Base-by-base conservation (phyloP, 2,797 vertebrate species). In the Distichodus sexfasciatus region DNA sequence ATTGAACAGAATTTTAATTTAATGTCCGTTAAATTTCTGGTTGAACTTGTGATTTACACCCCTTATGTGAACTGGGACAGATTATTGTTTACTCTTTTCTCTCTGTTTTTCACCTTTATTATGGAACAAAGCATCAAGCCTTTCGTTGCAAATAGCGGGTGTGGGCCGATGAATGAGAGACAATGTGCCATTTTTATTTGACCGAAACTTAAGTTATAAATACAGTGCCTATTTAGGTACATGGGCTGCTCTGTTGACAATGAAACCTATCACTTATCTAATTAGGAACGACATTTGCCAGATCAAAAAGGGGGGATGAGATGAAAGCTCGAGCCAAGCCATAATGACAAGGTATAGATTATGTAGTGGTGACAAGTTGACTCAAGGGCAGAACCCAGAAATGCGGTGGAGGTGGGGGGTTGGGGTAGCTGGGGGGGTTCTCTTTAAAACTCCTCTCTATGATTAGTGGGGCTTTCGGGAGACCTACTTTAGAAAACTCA, bases 381-480 rank as follows among this genome's bases (percentile, higher is more conserved):
- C 14, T 58, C 55, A 24, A 57, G 54, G 51, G 64, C 53, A 66
- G 44, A 62, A 54, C 29, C 62, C 58, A 33, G 11, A 61, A 15
- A 24, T 6, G 50, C 46, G 40, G 60, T 28, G 61, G 36, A 69
- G 38, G 40, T n/a, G n/a, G n/a, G n/a, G n/a, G n/a, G n/a, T n/a
- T n/a, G n/a, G n/a, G n/a, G n/a, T n/a, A n/a, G n/a, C n/a, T n/a
- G n/a, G n/a, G n/a, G n/a, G n/a, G 31, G 69, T 38, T 55, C 57
- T 47, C 26, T 51, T 59, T 44, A 54, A 26, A 59, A 62, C 54
- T 66, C 31, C 33, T 57, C 33, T 69, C 72, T 83, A 63, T 81
- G 72, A 80, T 83, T 81, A 79, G 66, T 64, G 44, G 36, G 35
- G 66, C 44, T 67, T 26, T 15, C 26, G 26, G 47, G 60, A 55